Percentiles rank a stretch among this genome's conserved stretches.
Evolutionary conservation across 2,113 vertebrate species (phyloP).

Genomic region (Bettongia penicillata): DNA sequence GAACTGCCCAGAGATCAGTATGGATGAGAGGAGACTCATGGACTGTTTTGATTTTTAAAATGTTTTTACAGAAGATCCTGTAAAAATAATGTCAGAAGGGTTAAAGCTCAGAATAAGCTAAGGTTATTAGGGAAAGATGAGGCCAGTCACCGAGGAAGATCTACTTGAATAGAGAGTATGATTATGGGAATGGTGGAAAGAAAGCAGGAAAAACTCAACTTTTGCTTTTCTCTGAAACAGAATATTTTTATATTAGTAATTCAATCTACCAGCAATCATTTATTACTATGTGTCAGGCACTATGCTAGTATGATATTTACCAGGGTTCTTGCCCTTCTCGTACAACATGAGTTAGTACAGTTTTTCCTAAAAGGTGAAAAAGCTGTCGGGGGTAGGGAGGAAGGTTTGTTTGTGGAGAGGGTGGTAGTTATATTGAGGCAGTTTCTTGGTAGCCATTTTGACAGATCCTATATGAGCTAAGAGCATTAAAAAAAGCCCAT

Average conservation of each 20-base stretch:
- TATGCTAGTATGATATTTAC: neutral
- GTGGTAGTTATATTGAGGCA: neutral
- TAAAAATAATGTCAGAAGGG: neutral
- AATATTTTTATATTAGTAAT: neutral
- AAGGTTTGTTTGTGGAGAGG: neutral
- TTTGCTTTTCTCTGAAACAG: neutral
- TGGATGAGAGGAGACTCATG: neutral
- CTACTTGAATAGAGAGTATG: neutral
- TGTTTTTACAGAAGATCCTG: neutral
- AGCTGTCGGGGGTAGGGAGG: neutral
- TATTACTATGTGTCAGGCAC: neutral
- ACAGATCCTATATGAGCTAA: neutral
- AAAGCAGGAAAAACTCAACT: neutral
- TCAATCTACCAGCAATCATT: neutral
- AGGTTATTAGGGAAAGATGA: neutral
- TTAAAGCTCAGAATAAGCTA: neutral
- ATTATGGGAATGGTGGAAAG: neutral
- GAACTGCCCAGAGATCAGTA: neutral
- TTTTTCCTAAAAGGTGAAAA: neutral
- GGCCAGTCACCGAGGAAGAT: neutral
- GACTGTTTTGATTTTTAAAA: neutral
- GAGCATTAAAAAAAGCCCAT: neutral
- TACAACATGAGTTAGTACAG: neutral
- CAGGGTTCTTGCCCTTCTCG: neutral
- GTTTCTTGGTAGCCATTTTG: neutral